Percentiles rank a stretch among this genome's conserved stretches.
Evolutionary conservation across 2,888 invertebrate genomes (phyloP).

Genomic region (Parelbella ahira): DNA sequence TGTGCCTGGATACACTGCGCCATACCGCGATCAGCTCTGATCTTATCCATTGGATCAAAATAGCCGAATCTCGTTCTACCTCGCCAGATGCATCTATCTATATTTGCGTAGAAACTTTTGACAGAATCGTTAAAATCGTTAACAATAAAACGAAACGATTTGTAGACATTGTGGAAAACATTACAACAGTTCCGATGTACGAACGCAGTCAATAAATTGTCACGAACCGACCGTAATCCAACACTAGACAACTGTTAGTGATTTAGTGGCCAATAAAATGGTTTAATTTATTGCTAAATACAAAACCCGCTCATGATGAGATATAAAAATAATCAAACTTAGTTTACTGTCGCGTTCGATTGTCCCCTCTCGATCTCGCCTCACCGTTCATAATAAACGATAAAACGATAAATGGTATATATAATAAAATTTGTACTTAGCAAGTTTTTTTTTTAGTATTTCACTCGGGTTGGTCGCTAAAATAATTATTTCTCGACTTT

Average conservation of each 20-base stretch:
- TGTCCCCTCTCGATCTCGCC: slow-evolving; percentile 6
- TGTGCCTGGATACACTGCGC: too few relatives aligned
- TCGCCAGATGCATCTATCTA: too few relatives aligned
- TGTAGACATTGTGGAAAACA: slow-evolving; percentile 28
- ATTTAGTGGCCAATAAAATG: slow-evolving; percentile 49
- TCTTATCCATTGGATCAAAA: too few relatives aligned
- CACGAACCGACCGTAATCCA: slow-evolving; percentile 47
- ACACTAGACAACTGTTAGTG: slow-evolving; percentile 40
- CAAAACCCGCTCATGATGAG: slow-evolving; percentile 34
- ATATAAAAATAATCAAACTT: slow-evolving; percentile 34
- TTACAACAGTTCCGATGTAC: slow-evolving; percentile 26
- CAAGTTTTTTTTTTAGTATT: too few relatives aligned
- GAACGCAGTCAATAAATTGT: slow-evolving; percentile 33
- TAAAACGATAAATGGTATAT: neutral
- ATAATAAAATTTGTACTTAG: too few relatives aligned
- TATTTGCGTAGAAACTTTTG: too few relatives aligned
- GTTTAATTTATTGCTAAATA: slow-evolving; percentile 42
- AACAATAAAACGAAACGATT: slow-evolving; percentile 24
- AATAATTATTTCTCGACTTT: too few relatives aligned
- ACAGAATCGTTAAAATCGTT: slow-evolving; percentile 25
- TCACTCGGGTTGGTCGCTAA: too few relatives aligned
- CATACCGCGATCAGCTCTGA: too few relatives aligned
- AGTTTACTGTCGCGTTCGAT: slow-evolving; percentile 31
- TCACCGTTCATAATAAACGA: too few relatives aligned
- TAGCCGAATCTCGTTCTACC: too few relatives aligned